Evolutionary conservation across 2,888 invertebrate species (phyloP).

Genomic region (Operophtera brumata): DNA sequence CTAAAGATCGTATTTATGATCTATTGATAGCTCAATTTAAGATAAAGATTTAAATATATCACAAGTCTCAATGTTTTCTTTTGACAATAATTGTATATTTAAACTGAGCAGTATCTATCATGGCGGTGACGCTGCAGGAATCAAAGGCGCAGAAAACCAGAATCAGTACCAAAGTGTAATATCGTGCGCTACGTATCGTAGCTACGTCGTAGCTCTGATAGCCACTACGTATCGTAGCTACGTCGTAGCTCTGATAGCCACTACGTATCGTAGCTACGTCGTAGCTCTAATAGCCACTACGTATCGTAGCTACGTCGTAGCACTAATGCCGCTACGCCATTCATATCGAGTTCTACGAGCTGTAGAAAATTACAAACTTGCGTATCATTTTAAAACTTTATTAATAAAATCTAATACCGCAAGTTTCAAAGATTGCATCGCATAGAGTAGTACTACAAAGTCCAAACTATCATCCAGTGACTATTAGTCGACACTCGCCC

Average conservation of each 20-base stretch:
- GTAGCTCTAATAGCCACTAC: no score
- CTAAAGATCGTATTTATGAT: no score
- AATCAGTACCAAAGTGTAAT: no score
- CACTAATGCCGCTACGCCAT: slow-evolving; percentile 9
- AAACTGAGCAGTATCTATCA: no score
- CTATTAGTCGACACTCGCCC: slow-evolving; percentile 18
- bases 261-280: slow-evolving; percentile 2
- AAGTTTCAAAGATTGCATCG: slow-evolving; percentile 14
- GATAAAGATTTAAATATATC: background rate
- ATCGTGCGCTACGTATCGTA: no score
- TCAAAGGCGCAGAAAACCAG: no score
- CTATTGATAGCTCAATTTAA: no score
- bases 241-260: slow-evolving; percentile 14
- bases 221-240: slow-evolving; percentile 9
- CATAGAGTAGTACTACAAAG: background rate
- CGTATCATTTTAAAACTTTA: slow-evolving; percentile 6
- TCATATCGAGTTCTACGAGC: background rate
- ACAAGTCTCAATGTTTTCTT: background rate
- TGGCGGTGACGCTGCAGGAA: no score
- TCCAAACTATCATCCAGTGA: slow-evolving; percentile 19
- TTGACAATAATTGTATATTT: no score
- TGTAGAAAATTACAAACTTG: slow-evolving; percentile 1
- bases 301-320: slow-evolving; percentile 15
- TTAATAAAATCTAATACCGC: slow-evolving; percentile 9
- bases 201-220: no score